Evolutionary conservation across 2,797 vertebrate species (phyloP), one percentile per base, ranked within the genome.

Genomic region (Limnodromus scolopaceus): DNA sequence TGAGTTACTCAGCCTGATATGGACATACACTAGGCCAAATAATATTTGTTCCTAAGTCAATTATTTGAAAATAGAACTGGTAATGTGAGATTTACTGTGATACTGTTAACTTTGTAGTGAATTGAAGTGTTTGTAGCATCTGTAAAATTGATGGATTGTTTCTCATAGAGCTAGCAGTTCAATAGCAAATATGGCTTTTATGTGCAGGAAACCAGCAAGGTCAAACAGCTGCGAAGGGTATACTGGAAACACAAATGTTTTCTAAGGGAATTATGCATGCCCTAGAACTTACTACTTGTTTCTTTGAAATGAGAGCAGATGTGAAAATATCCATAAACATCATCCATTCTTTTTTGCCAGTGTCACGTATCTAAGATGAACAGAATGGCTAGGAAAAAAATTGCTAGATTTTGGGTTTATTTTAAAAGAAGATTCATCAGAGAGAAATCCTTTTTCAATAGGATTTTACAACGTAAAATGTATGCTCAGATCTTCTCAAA

Each of bases 71-170:
- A 94, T 65, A 97, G 95, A 97, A 94, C 18, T 4, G 9, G 90
- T 96, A 97, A 97, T 87, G 84, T 39, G 96, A 97, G 96, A 97
- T 96, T 93, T 96, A 95, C 77, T 96, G 91, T 92, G 89, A 92
- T 96, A 94, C 85, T 91, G 51, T 97, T 97, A 97, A 97, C 91
- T 97, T 84, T 77, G 92, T 79, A 95, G 96, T 95, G 97, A 97
- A 97, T 66, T 94, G 97, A 98, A 97, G 87, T 95, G 94, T 97
- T 97, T 97, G 97, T 39, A 95, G 97, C 89, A 81, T 97, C 96
- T 96, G 97, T 98, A 98, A 98, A 98, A 93, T 51, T 98, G 98
- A 98, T 34, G 93, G 96, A 98, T 98, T 95, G 96, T 96, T 97
- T 97, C 95, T 96, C 92, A 95, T 92, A 82, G 60, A 22, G 34